phyloP scores from a whole-genome alignment of 2,888 invertebrate genomes.

The Euclidia mi region DNA sequence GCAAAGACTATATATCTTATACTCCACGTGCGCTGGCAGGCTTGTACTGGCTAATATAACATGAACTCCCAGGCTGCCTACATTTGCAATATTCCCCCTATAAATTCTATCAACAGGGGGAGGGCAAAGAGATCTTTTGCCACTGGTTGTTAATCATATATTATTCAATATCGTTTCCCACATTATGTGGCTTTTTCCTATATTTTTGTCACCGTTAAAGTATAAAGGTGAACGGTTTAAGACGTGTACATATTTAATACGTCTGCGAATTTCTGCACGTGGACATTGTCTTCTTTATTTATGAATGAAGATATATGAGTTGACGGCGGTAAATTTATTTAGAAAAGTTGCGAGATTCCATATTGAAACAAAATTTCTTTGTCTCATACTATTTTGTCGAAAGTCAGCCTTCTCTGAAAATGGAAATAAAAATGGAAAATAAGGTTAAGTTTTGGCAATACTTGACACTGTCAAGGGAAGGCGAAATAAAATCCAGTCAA shows the following conservation, averaged over 20 bases:
- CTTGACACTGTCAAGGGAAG: no score
- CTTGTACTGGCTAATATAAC: constrained; percentile 22
- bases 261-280: constrained; percentile 6
- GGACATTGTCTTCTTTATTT: not conserved
- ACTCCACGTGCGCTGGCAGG: constrained; percentile 20
- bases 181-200: constrained; percentile 40
- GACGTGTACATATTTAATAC: constrained; percentile 19
- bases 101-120: not conserved
- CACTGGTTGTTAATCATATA: constrained; percentile 47
- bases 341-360: not conserved
- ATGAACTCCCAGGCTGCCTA: constrained; percentile 29
- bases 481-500: no score
- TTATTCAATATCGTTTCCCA: constrained; percentile 51
- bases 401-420: no score
- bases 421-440: no score
- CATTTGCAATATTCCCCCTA: not conserved
- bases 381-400: no score
- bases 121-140: constrained; percentile 22
- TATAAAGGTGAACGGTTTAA: constrained; percentile 30
- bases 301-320: not conserved
- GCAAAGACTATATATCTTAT: constrained; percentile 23
- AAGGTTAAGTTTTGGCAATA: no score
- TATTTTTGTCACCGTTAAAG: constrained; percentile 34
- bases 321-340: not conserved
- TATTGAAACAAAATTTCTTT: no score